Conservation (phyloP, 35 echinoderm and acorn worm species). For the Chiridota heheva region DNA sequence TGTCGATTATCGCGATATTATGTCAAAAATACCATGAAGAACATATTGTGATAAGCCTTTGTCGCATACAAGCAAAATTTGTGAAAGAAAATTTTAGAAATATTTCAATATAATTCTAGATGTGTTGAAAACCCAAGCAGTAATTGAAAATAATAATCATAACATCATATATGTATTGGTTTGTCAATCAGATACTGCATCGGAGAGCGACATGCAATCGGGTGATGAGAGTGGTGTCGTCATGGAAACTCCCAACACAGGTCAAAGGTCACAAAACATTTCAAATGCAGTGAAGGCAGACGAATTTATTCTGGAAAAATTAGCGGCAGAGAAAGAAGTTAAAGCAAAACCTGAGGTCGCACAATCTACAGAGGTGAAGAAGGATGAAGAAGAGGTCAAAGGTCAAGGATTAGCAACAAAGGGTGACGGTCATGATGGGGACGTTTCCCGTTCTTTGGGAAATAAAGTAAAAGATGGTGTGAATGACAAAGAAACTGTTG, state of each 20-base stretch:
- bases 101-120: no score
- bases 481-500: background rate
- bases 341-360: background rate
- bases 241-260: background rate
- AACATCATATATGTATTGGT: no score
- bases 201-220: slow-evolving; percentile 58
- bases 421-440: no score
- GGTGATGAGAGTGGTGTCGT: slow-evolving; percentile 44
- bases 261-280: background rate
- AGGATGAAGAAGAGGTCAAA: slow-evolving; percentile 3
- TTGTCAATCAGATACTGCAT: slow-evolving; percentile 45
- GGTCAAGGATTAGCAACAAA: no score
- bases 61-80: no score
- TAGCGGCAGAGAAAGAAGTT: background rate
- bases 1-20: no score
- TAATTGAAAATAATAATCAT: no score
- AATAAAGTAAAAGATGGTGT: background rate
- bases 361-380: background rate
- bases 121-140: no score
- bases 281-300: background rate
- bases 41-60: no score
- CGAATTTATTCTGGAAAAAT: background rate
- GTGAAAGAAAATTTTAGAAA: no score
- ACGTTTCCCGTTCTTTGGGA: no score
- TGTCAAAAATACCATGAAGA: no score